A percentile compares a stretch with the other conserved stretches of the same genome.
phyloP scores from a whole-genome alignment of 2,888 invertebrate species.

The Drosophila stalkeri region DNA sequence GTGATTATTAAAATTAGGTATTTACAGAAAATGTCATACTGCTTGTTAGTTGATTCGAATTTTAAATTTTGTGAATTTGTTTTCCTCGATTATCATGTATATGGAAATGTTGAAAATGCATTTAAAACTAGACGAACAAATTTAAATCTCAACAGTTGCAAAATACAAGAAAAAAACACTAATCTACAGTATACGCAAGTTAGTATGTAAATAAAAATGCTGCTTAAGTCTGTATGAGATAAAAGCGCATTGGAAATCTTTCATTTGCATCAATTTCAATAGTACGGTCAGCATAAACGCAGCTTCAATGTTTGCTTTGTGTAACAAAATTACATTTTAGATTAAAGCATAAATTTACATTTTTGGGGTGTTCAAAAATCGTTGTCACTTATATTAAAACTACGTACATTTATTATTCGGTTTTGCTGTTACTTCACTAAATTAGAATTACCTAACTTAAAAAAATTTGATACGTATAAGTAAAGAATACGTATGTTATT shows the following conservation, averaged over 20 bases:
- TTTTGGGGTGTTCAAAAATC: conserved; percentile 45
- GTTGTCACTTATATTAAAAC: conserved; percentile 55
- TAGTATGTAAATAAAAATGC: conserved; percentile 30
- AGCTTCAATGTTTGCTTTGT: conserved; percentile 33
- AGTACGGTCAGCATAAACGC: conserved; percentile 46
- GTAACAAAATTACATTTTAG: conserved; percentile 50
- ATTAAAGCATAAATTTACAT: conserved; percentile 60
- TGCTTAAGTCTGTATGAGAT: conserved; percentile 26
- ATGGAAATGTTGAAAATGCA: conserved; percentile 41
- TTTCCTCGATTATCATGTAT: conserved; percentile 15
- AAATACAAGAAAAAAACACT: conserved; percentile 31
- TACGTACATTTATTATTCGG: conserved; percentile 68
- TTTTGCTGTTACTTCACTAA: conserved; percentile 70
- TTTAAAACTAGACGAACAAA: conserved; percentile 46
- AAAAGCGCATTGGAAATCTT: conserved; percentile 36
- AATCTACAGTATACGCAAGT: conserved; percentile 40
- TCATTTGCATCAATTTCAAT: conserved; percentile 40
- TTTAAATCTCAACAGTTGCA: conserved; percentile 62
- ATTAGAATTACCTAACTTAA: conserved; percentile 68
- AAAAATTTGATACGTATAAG: conserved; percentile 64
- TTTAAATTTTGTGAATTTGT: conserved; percentile 18
- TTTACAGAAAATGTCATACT: conserved; percentile 64
- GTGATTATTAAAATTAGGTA: conserved; percentile 65
- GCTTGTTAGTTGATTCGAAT: conserved; percentile 24
- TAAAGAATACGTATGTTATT: conserved; percentile 65